Evolutionary conservation across 2,797 vertebrate genomes (phyloP).

Genomic region (Anguilla marmorata): DNA sequence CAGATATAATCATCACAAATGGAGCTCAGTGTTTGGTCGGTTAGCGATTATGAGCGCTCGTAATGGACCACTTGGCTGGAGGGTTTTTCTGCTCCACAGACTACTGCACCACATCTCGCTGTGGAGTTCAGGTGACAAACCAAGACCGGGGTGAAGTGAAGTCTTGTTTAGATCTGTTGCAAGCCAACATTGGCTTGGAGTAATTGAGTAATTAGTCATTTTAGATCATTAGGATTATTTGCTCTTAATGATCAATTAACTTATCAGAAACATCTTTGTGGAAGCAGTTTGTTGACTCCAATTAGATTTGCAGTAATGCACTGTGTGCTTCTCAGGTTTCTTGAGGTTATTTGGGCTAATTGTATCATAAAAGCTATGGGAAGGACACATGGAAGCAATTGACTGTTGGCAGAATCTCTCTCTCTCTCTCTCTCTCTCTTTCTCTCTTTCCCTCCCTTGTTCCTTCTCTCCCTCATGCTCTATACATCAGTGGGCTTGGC

Average conservation of each 20-base stretch:
- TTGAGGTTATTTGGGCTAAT: conserved; percentile 35
- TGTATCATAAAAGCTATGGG: conserved; percentile 30
- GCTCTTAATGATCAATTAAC: conserved; percentile 15
- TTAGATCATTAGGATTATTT: not conserved
- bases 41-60: not conserved
- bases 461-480: not conserved
- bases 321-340: conserved; percentile 34
- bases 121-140: not conserved
- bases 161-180: not conserved
- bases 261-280: conserved; percentile 15
- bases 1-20: not conserved
- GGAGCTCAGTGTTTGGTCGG: not conserved
- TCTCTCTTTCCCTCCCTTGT: not conserved
- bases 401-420: conserved; percentile 22
- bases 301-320: conserved; percentile 20
- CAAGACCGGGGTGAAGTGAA: not conserved
- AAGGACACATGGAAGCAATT: conserved; percentile 37
- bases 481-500: not conserved
- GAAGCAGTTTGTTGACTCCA: conserved; percentile 25
- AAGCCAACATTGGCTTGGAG: not conserved
- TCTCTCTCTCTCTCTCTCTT: not conserved
- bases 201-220: not conserved
- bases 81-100: not conserved
- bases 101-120: not conserved
- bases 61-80: not conserved